Evolutionary conservation across 2,888 invertebrate genomes (phyloP).

Genomic region (Tuta absoluta): DNA sequence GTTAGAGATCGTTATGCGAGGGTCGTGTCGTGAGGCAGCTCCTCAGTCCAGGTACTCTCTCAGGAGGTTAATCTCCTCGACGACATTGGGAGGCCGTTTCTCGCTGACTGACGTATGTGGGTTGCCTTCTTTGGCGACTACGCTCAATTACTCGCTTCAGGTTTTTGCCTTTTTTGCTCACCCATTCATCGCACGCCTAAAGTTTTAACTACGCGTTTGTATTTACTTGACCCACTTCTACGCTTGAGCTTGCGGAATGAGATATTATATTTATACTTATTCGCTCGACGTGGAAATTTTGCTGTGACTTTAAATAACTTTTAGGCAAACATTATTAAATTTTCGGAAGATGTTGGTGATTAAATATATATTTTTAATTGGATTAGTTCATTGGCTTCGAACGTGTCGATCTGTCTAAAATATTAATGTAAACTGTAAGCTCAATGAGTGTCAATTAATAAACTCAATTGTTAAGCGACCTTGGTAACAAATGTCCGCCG

Average conservation of each 20-base stretch:
- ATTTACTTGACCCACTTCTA: conserved; percentile 55
- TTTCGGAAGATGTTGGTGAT: neutral
- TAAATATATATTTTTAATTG: neutral
- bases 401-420: conserved; percentile 43
- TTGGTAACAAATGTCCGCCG: conserved; percentile 53
- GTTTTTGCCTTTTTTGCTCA: conserved; percentile 39
- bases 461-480: conserved; percentile 57
- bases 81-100: conserved; percentile 56
- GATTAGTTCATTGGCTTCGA: conserved; percentile 38
- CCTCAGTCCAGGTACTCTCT: conserved; percentile 41
- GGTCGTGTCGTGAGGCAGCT: conserved; percentile 37
- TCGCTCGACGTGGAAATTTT: neutral
- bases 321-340: neutral
- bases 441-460: conserved; percentile 57
- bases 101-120: conserved; percentile 53
- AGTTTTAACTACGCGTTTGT: conserved; percentile 36
- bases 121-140: conserved; percentile 41
- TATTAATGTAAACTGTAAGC: conserved; percentile 45
- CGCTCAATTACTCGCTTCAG: conserved; percentile 30
- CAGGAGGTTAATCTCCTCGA: conserved; percentile 52
- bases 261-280: neutral
- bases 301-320: neutral
- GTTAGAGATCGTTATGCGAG: conserved; percentile 40
- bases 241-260: neutral
- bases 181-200: conserved; percentile 41